phyloP scores from a whole-genome alignment of 64 coral and sea anemone genomes.

The Actinia tenebrosa region DNA sequence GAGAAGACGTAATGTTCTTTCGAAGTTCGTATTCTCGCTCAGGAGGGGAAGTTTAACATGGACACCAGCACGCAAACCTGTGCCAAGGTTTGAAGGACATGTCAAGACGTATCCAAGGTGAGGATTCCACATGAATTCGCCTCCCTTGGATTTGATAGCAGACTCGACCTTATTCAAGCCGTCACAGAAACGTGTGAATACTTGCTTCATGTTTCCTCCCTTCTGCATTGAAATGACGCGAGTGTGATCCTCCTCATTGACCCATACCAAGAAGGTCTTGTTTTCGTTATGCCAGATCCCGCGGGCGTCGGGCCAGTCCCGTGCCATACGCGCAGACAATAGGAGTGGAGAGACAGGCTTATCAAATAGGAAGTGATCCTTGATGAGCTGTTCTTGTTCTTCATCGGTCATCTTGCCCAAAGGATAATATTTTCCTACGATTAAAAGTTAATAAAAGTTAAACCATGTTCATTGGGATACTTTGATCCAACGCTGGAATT shows the following conservation, averaged over 20 bases:
- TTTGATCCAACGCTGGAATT: no score
- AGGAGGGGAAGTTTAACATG: slow-evolving; percentile 72
- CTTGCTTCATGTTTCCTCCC: slow-evolving; percentile 80
- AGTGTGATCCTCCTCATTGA: slow-evolving; percentile 86
- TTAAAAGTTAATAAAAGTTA: background rate
- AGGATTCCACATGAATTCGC: slow-evolving; percentile 83
- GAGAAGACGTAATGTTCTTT: slow-evolving; percentile 35
- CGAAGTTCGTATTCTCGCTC: slow-evolving; percentile 58
- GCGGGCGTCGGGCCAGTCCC: slow-evolving; percentile 88
- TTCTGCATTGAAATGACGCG: slow-evolving; percentile 90
- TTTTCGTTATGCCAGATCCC: slow-evolving; percentile 94
- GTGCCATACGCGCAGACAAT: slow-evolving; percentile 77
- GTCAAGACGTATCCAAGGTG: slow-evolving; percentile 80
- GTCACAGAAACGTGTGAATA: slow-evolving; percentile 81
- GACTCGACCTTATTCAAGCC: slow-evolving; percentile 78
- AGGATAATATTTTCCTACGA: slow-evolving; percentile 82
- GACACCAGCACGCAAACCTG: slow-evolving; percentile 73
- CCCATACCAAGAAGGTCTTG: slow-evolving; percentile 87
- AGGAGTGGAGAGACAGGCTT: slow-evolving; percentile 90
- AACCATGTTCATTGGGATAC: no score
- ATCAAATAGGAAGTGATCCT: slow-evolving; percentile 85
- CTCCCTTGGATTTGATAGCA: slow-evolving; percentile 74
- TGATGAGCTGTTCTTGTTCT: slow-evolving; percentile 82
- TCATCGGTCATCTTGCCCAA: slow-evolving; percentile 73
- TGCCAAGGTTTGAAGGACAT: slow-evolving; percentile 86